These are phyloP conservation scores for Parazoanthus darwini DNA, from an alignment of 92 coral and sea anemone genomes.

Conservation along the genomic window DNA sequence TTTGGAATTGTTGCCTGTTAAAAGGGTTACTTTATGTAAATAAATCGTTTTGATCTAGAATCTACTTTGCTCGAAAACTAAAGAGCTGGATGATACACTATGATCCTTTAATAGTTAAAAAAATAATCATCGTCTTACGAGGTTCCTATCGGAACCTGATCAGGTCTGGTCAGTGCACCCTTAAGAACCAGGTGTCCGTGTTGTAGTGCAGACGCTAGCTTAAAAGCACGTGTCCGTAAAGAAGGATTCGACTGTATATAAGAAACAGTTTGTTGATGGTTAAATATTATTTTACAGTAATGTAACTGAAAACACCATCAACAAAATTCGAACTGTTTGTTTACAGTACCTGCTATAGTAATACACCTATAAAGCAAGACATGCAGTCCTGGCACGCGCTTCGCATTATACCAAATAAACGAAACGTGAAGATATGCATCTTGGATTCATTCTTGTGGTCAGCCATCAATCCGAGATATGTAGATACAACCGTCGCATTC, in stretches of 20 bases:
- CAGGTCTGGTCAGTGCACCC: too few relatives aligned
- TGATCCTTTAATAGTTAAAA: too few relatives aligned
- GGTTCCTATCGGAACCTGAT: neutral
- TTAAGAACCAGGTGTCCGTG: neutral
- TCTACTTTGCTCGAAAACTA: neutral
- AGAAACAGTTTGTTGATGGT: neutral
- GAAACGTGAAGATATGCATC: conserved; percentile 39
- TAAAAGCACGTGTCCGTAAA: neutral
- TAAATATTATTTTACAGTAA: neutral
- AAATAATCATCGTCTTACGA: too few relatives aligned
- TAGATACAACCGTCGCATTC: conserved; percentile 1
- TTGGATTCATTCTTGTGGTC: conserved; percentile 32
- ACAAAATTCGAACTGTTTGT: neutral
- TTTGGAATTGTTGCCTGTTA: neutral
- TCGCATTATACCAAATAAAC: neutral
- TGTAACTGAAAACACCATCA: neutral
- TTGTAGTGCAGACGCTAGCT: neutral
- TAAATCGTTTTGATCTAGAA: too few relatives aligned
- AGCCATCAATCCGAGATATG: conserved; percentile 3
- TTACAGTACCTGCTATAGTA: neutral
- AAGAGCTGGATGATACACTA: too few relatives aligned
- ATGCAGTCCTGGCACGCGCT: neutral
- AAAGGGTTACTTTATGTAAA: neutral
- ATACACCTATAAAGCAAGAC: neutral
- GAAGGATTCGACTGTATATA: neutral